Evolutionary conservation across 2,113 vertebrate genomes (phyloP), one percentile per base, ranked within the genome.

Genomic region (Asarcornis scutulata): DNA sequence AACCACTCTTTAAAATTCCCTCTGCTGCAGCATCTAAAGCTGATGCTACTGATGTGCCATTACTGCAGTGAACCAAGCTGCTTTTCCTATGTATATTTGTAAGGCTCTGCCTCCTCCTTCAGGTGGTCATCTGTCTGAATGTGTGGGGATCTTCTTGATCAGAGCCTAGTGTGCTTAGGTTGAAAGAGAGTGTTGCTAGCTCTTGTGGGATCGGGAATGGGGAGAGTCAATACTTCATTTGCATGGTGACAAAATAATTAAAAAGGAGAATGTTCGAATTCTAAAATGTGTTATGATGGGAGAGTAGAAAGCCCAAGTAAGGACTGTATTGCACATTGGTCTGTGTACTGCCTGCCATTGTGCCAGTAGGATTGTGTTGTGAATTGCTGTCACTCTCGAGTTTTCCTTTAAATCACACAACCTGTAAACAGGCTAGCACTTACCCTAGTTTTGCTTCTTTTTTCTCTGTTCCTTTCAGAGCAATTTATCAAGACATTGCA

Each of bases 401-500:
- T 81, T 91, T 81, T n/a, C 15, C 4, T 60, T 66, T 72, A 34
- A 75, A 55, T 56, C 23, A 17, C 11, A 13, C 3, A 16, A 66
- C 22, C 36, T 69, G 15, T 44, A 56, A 74, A 67, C 23, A 62
- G n/a, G 12, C 52, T 55, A 64, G 42, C 7, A 76, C 63, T 94
- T 48, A 92, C 44, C 6, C 4, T 60, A 11, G 17, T 71, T 86
- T 83, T 82, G 7, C 48, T 58, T 91, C 8, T 90, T 89, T 42
- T 66, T 23, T 11, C 15, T 1, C 23, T 26, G 64, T 87, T 91
- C 74, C 26, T 85, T 83, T 91, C 91, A 99, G 99, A 97, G 29
- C 96, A 96, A 96, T 98, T 98, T 91, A 31, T 98, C 86, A 98
- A 97, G 87, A 81, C 97, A 6, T 86, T 98, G 63, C 94, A 97